phyloP scores from a whole-genome alignment of 2,113 vertebrate species.

The Brienomyrus longianalis region DNA sequence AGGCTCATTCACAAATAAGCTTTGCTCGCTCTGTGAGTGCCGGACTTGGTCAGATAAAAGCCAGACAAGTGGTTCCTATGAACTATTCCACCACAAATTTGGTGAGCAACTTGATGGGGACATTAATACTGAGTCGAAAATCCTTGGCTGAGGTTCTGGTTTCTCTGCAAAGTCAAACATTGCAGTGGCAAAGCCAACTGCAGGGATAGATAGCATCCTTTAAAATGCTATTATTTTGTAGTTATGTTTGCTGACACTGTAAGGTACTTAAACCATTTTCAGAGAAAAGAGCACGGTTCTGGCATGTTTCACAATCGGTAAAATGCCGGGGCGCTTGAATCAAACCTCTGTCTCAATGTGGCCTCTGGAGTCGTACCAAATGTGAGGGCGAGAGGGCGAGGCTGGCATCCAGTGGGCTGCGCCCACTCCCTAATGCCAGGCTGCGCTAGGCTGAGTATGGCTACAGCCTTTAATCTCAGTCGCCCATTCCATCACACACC shows the following conservation, averaged over 20 bases:
- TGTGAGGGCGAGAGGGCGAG: conserved; percentile 6
- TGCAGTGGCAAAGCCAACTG: not conserved
- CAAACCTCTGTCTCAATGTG: not conserved
- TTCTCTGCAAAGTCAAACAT: not conserved
- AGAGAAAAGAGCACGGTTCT: not conserved
- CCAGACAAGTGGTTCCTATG: not conserved
- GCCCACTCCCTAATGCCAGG: conserved; percentile 15
- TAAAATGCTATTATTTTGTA: not conserved
- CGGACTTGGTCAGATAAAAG: not conserved
- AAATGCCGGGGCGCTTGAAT: not conserved
- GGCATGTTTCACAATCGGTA: not conserved
- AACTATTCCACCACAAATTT: not conserved
- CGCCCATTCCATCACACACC: not conserved
- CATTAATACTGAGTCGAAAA: not conserved
- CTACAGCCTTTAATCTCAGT: conserved; percentile 6
- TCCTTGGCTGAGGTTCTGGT: not conserved
- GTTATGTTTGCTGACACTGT: not conserved
- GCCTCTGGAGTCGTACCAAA: conserved; percentile 1
- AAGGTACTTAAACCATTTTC: not conserved
- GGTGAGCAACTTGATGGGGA: not conserved
- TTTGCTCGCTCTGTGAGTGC: not conserved
- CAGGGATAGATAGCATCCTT: not conserved
- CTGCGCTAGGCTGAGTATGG: not conserved
- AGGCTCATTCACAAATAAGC: conserved; percentile 13
- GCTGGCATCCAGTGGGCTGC: not conserved